Base-by-base conservation (phyloP, 2,113 vertebrate species). In the Festucalex cinctus region DNA sequence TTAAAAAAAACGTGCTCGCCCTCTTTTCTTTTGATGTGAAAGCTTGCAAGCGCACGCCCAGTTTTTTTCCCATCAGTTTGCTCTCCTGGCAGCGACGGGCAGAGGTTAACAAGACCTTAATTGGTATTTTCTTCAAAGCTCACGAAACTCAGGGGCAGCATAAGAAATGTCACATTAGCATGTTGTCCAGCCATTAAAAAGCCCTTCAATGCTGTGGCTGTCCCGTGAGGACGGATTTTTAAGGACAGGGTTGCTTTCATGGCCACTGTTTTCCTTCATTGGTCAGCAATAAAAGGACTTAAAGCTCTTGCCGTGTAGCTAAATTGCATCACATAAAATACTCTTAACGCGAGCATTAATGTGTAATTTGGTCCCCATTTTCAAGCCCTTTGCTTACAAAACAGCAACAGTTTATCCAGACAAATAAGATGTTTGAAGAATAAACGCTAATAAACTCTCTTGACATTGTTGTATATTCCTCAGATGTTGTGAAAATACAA, bases 401-500 rank as follows among this genome's bases (percentile, higher is more conserved):
- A 39, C 8, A 17, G 44, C 14, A 24, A 48, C 8, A 22, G 16
- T 65, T n/a, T 36, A 36, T 61, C 57, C 35, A 1, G 22, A 74
- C 62, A 69, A 70, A 77, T 57, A 20, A 73, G 62, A 7, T 51
- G 41, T 39, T 65, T 71, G 2, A 61, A 35, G 26, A 72, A 81
- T 71, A 83, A 82, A 83, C 67, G 43, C 61, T 56, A 67, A 68
- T 69, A 63, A 73, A 74, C 65, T 24, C 65, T 71, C 49, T 86
- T 83, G 77, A 84, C 81, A 83, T 81, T 75, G 73, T 79, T 77
- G 74, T 79, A 84, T 90, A 85, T 86, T 85, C 69, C 84, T 89
- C 88, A 88, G 89, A 88, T 90, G 87, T 85, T 90, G 85, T 87
- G 88, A 88, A 90, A 90, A 90, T 88, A 90, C 86, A 88, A 86